These are phyloP conservation scores for Ceratina calcarata DNA, from an alignment of 1,140 invertebrate genomes.

Conservation along the genomic window DNA sequence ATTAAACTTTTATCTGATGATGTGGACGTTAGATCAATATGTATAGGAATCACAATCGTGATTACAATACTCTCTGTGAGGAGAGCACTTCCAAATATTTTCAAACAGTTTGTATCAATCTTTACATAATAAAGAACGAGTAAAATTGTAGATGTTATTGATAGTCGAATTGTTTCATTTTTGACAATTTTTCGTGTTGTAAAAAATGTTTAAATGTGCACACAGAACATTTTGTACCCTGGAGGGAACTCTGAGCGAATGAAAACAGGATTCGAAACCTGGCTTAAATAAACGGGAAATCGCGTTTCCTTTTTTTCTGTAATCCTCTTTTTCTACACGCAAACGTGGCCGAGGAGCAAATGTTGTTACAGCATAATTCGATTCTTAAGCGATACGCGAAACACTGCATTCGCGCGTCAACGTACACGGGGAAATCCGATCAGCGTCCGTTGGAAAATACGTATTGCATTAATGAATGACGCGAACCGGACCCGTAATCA, in stretches of 20 bases:
- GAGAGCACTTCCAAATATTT: constrained; percentile 57
- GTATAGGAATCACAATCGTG: constrained; percentile 53
- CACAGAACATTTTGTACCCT: no score
- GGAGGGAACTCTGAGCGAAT: no score
- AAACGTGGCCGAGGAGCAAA: background rate
- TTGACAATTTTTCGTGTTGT: no score
- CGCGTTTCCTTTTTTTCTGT: no score
- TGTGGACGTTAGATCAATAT: no score
- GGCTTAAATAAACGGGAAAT: no score
- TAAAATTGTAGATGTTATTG: background rate
- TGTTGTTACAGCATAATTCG: background rate
- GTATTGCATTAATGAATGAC: background rate
- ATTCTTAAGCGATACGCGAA: background rate
- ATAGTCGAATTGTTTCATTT: no score
- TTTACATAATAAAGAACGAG: background rate
- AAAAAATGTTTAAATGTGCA: no score
- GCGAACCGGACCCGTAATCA: background rate
- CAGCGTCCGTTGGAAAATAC: constrained; percentile 18
- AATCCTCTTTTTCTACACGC: background rate
- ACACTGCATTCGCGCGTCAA: background rate
- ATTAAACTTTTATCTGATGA: background rate
- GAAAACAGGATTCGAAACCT: no score
- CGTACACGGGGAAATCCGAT: background rate
- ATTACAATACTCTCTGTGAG: constrained; percentile 62
- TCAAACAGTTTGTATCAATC: constrained; percentile 35